Evolutionary conservation across 2,888 invertebrate species (phyloP), one percentile per base, ranked within the genome.

Genomic region (Xiphydria camelus): DNA sequence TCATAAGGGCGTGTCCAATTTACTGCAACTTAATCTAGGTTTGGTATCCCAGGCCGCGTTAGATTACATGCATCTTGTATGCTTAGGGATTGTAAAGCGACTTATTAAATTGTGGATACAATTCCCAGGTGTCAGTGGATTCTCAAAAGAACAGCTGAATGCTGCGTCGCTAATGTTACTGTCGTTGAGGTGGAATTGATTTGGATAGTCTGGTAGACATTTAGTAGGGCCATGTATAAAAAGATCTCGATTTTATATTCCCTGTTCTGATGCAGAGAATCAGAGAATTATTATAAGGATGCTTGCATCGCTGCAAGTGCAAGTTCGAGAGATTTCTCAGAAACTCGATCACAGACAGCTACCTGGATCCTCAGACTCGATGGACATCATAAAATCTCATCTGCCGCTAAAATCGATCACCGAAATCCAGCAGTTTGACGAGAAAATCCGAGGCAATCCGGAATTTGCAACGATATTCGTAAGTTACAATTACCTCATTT

Each of bases 41-140:
- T 51, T 61, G 44, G 48, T 51, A 41, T 33, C 40, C n/a, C 4
- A 44, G 7, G 32, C 44, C 4, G 34, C 39, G 5, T 42, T 50
- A 21, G 50, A 50, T 33, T 47, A 46, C 37, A 50, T 50, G 47
- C 45, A 47, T 48, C 33, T 61, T 14, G 49, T 59, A 25, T 58
- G 51, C 47, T 34, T 57, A 21, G 57, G 58, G 17, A 47, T 53
- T n/a, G 39, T 55, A 18, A 51, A 52, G 43, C 51, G 50, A 46
- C 45, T 59, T 10, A 40, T 57, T 35, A 46, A 21, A 38, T 34
- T 50, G 31, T 50, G 34, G 40, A 6, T 40, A 26, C 32, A 26
- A 23, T 45, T 45, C 35, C 40, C 36, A 29, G 19, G 12, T 23
- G 33, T 17, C 31, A 34, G 36, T 22, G 29, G 43, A 41, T 36